phyloP scores from a whole-genome alignment of 1,140 invertebrate genomes.

The Diplogasteroides magnus region DNA sequence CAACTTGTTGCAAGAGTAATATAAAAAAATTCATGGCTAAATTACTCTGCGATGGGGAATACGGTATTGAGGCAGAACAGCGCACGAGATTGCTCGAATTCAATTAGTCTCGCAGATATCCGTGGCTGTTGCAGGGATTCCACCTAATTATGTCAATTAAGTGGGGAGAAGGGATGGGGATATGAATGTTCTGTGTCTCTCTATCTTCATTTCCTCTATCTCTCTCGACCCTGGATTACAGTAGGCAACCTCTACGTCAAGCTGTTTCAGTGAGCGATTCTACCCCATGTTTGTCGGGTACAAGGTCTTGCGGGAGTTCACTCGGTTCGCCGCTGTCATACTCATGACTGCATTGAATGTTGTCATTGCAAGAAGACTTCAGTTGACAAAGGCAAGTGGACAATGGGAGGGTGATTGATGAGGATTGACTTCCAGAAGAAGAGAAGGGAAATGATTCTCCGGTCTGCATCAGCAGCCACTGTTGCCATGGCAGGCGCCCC shows the following conservation, averaged over 20 bases:
- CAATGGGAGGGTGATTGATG: neutral
- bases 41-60: too few species aligned
- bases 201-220: conserved; percentile 16
- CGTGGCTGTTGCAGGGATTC: too few species aligned
- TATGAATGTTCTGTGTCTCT: neutral
- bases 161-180: neutral
- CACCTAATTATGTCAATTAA: neutral
- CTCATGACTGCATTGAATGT: conserved; percentile 41
- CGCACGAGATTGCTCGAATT: too few species aligned
- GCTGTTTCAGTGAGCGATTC: conserved; percentile 40
- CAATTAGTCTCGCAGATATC: too few species aligned
- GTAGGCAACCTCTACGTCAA: neutral
- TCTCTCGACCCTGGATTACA: conserved; percentile 2
- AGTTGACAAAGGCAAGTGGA: conserved; percentile 41
- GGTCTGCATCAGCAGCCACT: neutral
- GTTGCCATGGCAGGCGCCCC: neutral
- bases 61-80: too few species aligned
- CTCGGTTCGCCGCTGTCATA: conserved; percentile 45
- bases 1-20: too few species aligned
- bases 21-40: too few species aligned
- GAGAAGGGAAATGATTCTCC: neutral
- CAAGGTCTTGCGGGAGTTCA: conserved; percentile 42
- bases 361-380: conserved; percentile 42
- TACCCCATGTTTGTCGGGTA: conserved; percentile 49
- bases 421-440: neutral